These are phyloP conservation scores for Nibea albiflora DNA, from an alignment of 2,113 vertebrate species.

Conservation along the genomic window DNA sequence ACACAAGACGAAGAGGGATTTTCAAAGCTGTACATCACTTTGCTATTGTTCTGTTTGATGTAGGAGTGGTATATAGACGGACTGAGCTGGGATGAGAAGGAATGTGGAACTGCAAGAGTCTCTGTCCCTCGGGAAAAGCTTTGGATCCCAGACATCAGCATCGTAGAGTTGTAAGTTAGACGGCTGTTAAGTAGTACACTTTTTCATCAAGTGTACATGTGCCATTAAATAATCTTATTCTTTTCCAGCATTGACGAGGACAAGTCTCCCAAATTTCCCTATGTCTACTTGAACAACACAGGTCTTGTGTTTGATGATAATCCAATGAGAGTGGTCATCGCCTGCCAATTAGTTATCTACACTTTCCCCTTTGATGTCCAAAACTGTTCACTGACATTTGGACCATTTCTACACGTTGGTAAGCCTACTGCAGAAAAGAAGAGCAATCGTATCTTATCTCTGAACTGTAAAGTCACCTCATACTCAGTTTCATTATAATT, in stretches of 20 bases:
- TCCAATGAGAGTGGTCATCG: constrained; percentile 46
- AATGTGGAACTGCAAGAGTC: constrained; percentile 55
- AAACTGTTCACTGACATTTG: constrained; percentile 65
- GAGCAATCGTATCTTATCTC: too few species aligned
- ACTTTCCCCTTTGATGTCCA: constrained; percentile 73
- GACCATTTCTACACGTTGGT: constrained; percentile 62
- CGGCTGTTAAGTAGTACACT: not conserved
- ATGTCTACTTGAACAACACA: constrained; percentile 53
- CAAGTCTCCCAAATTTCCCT: constrained; percentile 33
- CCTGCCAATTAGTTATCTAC: constrained; percentile 61
- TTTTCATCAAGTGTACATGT: too few species aligned
- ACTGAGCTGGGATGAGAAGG: constrained; percentile 62
- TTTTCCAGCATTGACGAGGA: constrained; percentile 49
- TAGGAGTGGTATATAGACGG: constrained; percentile 66
- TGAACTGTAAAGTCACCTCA: too few species aligned
- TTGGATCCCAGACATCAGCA: constrained; percentile 66
- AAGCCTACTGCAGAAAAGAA: not conserved
- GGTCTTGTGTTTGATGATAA: constrained; percentile 53
- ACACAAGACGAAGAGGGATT: too few species aligned
- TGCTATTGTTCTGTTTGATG: constrained; percentile 4
- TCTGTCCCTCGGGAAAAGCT: constrained; percentile 51
- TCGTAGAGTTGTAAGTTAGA: constrained; percentile 62
- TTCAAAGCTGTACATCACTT: not conserved
- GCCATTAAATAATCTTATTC: not conserved
- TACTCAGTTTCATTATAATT: too few species aligned